Base-by-base conservation (phyloP, 2,888 invertebrate genomes). In the Papilio gigon region DNA sequence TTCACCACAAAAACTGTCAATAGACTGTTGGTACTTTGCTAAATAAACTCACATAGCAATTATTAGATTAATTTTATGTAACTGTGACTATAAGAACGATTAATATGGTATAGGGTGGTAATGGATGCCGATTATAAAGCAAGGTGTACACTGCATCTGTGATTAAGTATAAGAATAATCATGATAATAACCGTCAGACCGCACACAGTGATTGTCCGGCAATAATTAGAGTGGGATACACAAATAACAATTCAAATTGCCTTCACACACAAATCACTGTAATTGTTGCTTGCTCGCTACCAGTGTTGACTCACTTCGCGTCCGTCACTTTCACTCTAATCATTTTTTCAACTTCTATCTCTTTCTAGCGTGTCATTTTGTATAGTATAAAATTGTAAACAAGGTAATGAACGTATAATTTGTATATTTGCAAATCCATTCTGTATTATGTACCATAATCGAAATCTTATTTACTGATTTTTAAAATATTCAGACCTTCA, bases 201-300 rank as follows among this genome's bases (percentile, higher is more conserved):
- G 83, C 88, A 85, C 85, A 81, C 80, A 83, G 9, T 84, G 89
- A 89, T 89, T 88, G 87, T 86, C 81, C 84, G 84, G 81, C 83
- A 83, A 86, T 89, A 90, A 90, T 90, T 90, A 89, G 75, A 74
- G 80, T 76, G 78, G 74, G 75, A 78, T 82, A 80, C 80, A 83
- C 85, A 85, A 84, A 86, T 84, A 86, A 86, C 83, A 80, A 77
- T 77, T 82, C 80, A 85, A 87, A 90, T 90, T 89, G 80, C 88
- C 73, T 78, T 78, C 75, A 77, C 81, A 80, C 76, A 79, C 72
- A 78, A 82, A 82, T 88, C 87, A 86, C 84, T 77, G 83, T 89
- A 90, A 90, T 91, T 88, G 88, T 82, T 74, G 72, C 70, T 70
- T 77, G 73, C 71, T 74, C 76, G 88, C 91, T 88, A 87, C 91